Evolutionary conservation across 2,797 vertebrate species (phyloP), one percentile per base, ranked within the genome.

Genomic region (Taenioides sp.): DNA sequence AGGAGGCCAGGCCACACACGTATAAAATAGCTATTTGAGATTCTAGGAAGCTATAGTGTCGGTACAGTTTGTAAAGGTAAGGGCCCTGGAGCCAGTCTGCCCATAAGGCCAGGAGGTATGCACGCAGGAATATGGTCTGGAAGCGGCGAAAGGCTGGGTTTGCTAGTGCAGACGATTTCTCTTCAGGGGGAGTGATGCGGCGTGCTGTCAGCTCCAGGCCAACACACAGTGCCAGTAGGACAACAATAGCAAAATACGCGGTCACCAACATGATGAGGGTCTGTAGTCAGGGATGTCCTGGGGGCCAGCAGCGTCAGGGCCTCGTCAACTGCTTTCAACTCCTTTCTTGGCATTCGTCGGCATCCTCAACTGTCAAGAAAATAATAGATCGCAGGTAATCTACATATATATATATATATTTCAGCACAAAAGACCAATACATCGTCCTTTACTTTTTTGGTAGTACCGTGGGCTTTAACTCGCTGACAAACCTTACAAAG

Each of bases 31-130:
- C 95, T 58, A 97, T 98, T 80, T 98, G 96, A 5, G 95, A 96
- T 84, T 98, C 97, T 89, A 97, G 90, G 85, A 98, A 98, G 84
- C 93, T 94, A 87, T 98, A 98, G 88, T 97, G 96, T 58, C 94
- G 95, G 86, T 98, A 98, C 1, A 98, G 94, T 88, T 97, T 97
- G 88, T 97, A 98, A 67, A 98, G 94, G 86, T 97, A 98, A 18
- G 97, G 97, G 14, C 96, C 97, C 87, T 98, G 97, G 62, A 98
- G 93, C 96, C 96, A 98, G 89, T 98, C 96, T 16, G 96, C 95
- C 75, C 95, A 96, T 81, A 98, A 87, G 2, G 96, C 97, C 83
- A 96, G 84, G 43, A 98, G 95, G 83, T 98, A 98, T 27, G 94
- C 95, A 43, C 93, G 92, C 70, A 96, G 95, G 72, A 97, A 98